phyloP scores from a whole-genome alignment of 2,888 invertebrate genomes.

The Orthonevra nobilis region DNA sequence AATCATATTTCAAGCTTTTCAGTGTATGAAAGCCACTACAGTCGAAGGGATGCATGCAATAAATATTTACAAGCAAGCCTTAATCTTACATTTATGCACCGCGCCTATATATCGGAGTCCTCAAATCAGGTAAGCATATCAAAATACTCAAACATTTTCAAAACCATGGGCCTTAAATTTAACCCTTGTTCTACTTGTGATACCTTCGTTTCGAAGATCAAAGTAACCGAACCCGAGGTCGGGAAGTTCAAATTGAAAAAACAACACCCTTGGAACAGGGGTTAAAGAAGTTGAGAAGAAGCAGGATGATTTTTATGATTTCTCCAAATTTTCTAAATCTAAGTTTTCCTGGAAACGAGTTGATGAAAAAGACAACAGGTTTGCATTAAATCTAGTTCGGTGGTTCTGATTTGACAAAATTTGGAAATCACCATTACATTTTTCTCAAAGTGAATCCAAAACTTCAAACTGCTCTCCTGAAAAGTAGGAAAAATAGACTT shows the following conservation, averaged over 20 bases:
- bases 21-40: constrained; percentile 2
- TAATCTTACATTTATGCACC: neutral
- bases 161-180: constrained; percentile 2
- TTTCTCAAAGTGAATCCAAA: no score
- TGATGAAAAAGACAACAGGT: neutral
- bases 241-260: neutral
- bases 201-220: neutral
- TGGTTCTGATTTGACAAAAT: no score
- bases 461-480: no score
- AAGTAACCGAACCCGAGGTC: neutral
- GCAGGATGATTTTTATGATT: no score
- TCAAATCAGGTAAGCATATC: neutral
- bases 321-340: constrained; percentile 19
- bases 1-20: neutral
- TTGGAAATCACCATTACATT: no score
- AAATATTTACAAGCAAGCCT: constrained; percentile 1
- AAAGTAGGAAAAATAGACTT: no score
- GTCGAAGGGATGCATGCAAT: neutral
- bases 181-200: neutral
- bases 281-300: no score
- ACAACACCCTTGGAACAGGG: no score
- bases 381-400: neutral
- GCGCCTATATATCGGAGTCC: neutral
- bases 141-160: constrained; percentile 4
- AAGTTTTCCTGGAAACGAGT: constrained; percentile 25